Evolutionary conservation across 2,113 vertebrate genomes (phyloP).

Genomic region (Spheniscus mendiculus): DNA sequence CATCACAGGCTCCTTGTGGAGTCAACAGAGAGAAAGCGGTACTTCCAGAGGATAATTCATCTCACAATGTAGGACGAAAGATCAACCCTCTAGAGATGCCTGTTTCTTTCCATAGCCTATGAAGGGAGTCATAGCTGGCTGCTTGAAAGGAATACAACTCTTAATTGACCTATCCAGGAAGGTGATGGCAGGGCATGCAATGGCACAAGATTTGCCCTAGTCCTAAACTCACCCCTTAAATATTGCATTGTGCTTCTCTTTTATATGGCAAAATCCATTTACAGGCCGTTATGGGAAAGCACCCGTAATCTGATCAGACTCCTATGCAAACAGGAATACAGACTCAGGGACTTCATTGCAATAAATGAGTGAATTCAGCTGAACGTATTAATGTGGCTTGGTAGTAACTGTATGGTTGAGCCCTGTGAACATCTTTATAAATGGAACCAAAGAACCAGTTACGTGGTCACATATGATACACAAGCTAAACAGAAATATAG

Average conservation of each 20-base stretch:
- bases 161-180: not conserved
- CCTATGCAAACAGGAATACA: not conserved
- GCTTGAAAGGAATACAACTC: not conserved
- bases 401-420: not conserved
- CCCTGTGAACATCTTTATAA: not conserved
- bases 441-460: not conserved
- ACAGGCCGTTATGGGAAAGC: not conserved
- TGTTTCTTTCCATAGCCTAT: not conserved
- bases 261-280: not conserved
- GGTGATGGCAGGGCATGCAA: not conserved
- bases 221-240: not conserved
- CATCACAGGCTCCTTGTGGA: not conserved
- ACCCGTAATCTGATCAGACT: not conserved
- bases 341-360: not conserved
- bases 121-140: not conserved
- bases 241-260: not conserved
- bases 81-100: not conserved
- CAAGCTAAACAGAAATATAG: not conserved
- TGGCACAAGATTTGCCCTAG: not conserved
- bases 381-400: not conserved
- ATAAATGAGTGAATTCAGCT: not conserved
- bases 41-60: not conserved
- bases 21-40: not conserved
- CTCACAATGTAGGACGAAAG: not conserved
- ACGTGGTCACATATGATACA: not conserved